Evolutionary conservation across 35 echinoderm and acorn worm species (phyloP).

Genomic region (Anneissia japonica): DNA sequence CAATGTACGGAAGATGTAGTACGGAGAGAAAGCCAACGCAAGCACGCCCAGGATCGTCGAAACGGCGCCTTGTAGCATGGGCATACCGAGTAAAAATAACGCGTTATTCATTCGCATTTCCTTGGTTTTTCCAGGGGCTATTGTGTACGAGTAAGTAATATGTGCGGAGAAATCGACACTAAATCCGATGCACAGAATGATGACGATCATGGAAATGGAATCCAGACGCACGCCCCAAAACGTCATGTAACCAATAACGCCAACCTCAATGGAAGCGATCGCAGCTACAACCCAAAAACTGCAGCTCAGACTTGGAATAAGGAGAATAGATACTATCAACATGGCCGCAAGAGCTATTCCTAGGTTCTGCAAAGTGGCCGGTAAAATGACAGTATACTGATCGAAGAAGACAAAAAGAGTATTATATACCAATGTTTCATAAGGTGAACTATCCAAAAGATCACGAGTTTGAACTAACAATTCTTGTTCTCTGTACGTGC

Average conservation of each 20-base stretch:
- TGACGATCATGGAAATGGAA: slow-evolving; percentile 91
- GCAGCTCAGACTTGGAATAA: slow-evolving; percentile 76
- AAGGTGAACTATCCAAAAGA: slow-evolving; percentile 29
- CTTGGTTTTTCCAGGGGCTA: slow-evolving; percentile 50
- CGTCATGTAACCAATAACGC: slow-evolving; percentile 90
- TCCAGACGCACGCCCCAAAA: slow-evolving; percentile 42
- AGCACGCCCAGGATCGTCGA: slow-evolving; percentile 44
- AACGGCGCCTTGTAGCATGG: slow-evolving; percentile 41
- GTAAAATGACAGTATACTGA: slow-evolving; percentile 72
- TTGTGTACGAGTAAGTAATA: slow-evolving; percentile 84
- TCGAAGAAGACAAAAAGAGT: slow-evolving; percentile 74
- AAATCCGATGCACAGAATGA: slow-evolving; percentile 96
- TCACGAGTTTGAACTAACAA: slow-evolving; percentile 58
- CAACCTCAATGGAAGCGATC: slow-evolving; percentile 69
- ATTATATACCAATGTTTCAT: slow-evolving; percentile 41
- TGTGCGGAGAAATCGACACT: slow-evolving; percentile 98
- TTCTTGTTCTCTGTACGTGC: slow-evolving; percentile 43
- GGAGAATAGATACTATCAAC: slow-evolving; percentile 61
- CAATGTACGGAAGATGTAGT: slow-evolving; percentile 50
- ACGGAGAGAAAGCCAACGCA: slow-evolving; percentile 1
- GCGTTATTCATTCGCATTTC: slow-evolving; percentile 11
- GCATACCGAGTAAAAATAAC: slow-evolving; percentile 40
- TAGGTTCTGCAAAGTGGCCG: slow-evolving; percentile 84
- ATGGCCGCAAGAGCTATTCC: slow-evolving; percentile 67
- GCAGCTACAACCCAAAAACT: slow-evolving; percentile 60